These are phyloP conservation scores for Cossypha niveicapilla DNA, from an alignment of 2,797 vertebrate species.

Conservation along the genomic window DNA sequence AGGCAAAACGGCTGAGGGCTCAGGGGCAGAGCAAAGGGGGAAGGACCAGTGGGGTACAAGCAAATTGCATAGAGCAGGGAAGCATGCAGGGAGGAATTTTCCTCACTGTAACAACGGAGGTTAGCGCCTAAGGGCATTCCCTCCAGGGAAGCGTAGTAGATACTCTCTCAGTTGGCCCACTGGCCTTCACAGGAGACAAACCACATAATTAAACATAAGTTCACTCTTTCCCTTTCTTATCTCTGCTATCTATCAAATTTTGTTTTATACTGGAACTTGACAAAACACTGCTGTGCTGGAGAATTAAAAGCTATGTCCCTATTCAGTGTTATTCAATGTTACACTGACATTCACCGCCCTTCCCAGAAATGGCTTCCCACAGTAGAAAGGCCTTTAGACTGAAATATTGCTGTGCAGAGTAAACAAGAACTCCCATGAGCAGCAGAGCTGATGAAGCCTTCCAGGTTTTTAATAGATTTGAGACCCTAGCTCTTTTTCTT, in stretches of 20 bases:
- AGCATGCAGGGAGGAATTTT: too few relatives aligned
- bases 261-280: not conserved
- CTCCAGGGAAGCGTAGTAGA: too few relatives aligned
- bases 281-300: not conserved
- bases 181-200: not conserved
- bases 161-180: too few relatives aligned
- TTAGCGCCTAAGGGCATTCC: too few relatives aligned
- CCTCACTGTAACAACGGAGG: too few relatives aligned
- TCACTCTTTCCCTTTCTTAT: not conserved
- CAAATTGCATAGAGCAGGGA: too few relatives aligned
- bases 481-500: not conserved
- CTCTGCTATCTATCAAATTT: not conserved
- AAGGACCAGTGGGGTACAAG: too few relatives aligned
- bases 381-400: not conserved
- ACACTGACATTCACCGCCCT: not conserved
- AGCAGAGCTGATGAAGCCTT: not conserved
- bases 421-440: not conserved
- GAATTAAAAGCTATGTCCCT: not conserved
- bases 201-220: not conserved
- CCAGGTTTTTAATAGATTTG: not conserved
- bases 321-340: not conserved
- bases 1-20: too few relatives aligned
- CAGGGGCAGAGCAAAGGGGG: too few relatives aligned
- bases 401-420: not conserved
- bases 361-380: not conserved